Evolutionary conservation across 2,113 vertebrate genomes (phyloP), one percentile per base, ranked within the genome.

Genomic region (Corydoras maculifer): DNA sequence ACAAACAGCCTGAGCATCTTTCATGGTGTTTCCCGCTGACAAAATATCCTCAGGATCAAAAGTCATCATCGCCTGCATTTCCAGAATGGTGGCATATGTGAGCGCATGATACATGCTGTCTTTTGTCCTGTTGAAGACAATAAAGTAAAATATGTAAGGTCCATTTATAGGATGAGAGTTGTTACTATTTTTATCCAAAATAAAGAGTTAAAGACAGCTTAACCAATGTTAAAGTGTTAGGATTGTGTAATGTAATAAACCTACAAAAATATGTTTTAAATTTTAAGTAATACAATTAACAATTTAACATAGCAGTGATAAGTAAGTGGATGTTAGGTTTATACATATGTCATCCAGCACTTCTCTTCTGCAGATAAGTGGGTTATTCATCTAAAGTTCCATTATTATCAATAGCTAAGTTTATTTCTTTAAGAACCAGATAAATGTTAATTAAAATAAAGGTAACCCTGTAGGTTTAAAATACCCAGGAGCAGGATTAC

Each of bases 41-140:
- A 92, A 75, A 69, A 98, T 98, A 83, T 98, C 93, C 79, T 94
- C 91, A 8, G 94, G 93, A 75, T 98, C 91, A 81, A 98, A 99
- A 32, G 96, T 98, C 96, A 99, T 98, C 94, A 98, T 98, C 80
- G 96, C 96, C 79, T 97, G 95, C 95, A 99, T 97, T 87, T 97
- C 95, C 82, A 96, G 74, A 75, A 99, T 98, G 76, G 95, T 99
- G 86, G 95, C 95, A 0, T 98, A 95, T 0, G 93, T 97, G 79
- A 98, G 87, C 0, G 94, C 92, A 18, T 99, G 97, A 83, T 99
- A 98, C 94, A 99, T 98, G 79, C 97, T 98, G 57, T 95, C 93
- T 87, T 94, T 98, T 80, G 86, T 91, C 83, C 95, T 99, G 86
- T 30, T 31, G 58, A 10, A 50, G 50, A 62, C 66, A 31, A 75